Conservation (phyloP, 2,797 vertebrate species). For the Scolopax rusticola region DNA sequence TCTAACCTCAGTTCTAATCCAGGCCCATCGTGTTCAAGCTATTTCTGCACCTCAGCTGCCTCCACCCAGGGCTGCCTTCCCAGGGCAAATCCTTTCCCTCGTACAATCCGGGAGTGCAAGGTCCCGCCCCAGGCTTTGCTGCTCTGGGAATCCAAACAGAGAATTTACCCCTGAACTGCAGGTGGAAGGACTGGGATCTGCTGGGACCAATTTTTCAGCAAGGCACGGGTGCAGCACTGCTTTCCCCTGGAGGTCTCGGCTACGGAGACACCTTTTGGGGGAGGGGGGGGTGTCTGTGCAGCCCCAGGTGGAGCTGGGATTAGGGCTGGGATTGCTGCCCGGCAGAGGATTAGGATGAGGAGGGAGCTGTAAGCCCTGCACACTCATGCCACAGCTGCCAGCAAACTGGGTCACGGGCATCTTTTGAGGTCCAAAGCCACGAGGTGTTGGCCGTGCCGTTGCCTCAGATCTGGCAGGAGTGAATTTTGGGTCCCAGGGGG, state of each 20-base stretch:
- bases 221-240: rapidly evolving
- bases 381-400: background rate
- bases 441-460: background rate
- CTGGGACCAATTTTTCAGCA: background rate
- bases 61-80: no score
- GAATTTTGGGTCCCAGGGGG: background rate
- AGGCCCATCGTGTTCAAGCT: background rate
- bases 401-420: slow-evolving; percentile 32
- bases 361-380: background rate
- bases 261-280: rapidly evolving
- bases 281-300: background rate
- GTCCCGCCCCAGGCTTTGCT: background rate
- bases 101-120: background rate
- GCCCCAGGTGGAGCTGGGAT: background rate
- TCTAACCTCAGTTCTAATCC: background rate
- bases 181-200: background rate
- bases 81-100: background rate
- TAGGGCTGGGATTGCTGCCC: background rate
- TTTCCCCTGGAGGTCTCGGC: rapidly evolving
- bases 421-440: background rate
- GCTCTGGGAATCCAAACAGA: background rate
- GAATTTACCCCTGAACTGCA: background rate
- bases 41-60: background rate
- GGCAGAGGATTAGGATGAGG: slow-evolving; percentile 11
- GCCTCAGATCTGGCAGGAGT: background rate